Percentiles rank a stretch among this genome's conserved stretches.
Conservation (phyloP, 2,888 invertebrate species). For the Cosmorhoe ocellata region DNA sequence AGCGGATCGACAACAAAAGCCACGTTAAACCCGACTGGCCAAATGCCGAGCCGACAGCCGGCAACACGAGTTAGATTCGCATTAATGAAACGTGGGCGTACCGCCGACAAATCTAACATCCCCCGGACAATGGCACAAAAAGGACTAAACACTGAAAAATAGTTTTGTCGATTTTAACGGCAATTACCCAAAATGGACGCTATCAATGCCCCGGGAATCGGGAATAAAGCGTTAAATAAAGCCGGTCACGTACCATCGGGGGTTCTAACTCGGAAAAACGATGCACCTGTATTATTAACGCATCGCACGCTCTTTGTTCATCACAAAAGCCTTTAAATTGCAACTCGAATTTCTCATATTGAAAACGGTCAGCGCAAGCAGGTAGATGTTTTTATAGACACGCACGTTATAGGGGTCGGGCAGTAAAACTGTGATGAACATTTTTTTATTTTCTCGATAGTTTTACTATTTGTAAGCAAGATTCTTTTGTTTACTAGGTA, state of each 20-base stretch:
- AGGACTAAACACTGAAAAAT: slow-evolving; percentile 69
- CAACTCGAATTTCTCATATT: slow-evolving; percentile 74
- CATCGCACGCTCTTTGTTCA: slow-evolving; percentile 74
- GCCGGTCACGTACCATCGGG: slow-evolving; percentile 68
- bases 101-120: slow-evolving; percentile 62
- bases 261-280: slow-evolving; percentile 60
- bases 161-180: slow-evolving; percentile 68
- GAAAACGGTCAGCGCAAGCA: slow-evolving; percentile 56
- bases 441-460: slow-evolving; percentile 37
- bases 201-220: slow-evolving; percentile 64
- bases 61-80: slow-evolving; percentile 72
- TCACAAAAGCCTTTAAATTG: slow-evolving; percentile 78
- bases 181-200: slow-evolving; percentile 73
- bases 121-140: slow-evolving; percentile 61
- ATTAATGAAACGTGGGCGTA: slow-evolving; percentile 74
- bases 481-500: too few relatives aligned
- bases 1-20: slow-evolving; percentile 61
- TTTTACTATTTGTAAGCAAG: background rate
- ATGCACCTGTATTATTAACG: slow-evolving; percentile 79
- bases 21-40: slow-evolving; percentile 48
- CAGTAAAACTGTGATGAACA: slow-evolving; percentile 37
- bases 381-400: slow-evolving; percentile 56
- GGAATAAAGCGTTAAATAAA: slow-evolving; percentile 61
- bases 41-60: slow-evolving; percentile 50
- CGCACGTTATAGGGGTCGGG: slow-evolving; percentile 40